These are phyloP conservation scores for Eupithecia inturbata DNA, from an alignment of 2,888 invertebrate species.

Conservation along the genomic window DNA sequence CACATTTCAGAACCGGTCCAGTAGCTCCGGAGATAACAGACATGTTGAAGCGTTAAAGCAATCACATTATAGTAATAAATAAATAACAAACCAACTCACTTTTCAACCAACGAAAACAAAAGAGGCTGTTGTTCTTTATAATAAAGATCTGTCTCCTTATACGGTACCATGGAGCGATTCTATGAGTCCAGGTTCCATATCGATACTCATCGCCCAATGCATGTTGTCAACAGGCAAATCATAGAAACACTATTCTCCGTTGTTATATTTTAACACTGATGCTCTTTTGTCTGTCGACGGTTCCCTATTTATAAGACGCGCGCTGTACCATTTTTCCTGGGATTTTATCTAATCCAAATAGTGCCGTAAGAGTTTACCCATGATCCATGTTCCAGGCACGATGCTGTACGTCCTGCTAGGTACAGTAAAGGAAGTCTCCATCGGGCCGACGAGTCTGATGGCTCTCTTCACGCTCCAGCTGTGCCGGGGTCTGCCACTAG, in stretches of 20 bases:
- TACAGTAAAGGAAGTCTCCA: conserved; percentile 93
- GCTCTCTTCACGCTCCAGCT: conserved; percentile 92
- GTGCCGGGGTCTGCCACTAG: conserved; percentile 87
- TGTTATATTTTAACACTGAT: background rate
- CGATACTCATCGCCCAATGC: background rate
- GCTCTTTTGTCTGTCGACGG: background rate
- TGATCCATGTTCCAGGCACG: conserved; percentile 80
- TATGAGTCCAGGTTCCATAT: background rate
- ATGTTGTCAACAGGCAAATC: background rate
- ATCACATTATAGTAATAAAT: too few relatives aligned
- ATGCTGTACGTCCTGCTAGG: conserved; percentile 95
- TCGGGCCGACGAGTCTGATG: conserved; percentile 97
- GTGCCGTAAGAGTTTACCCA: background rate
- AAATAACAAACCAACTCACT: background rate
- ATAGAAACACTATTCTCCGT: background rate
- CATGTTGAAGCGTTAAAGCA: too few relatives aligned
- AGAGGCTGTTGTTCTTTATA: background rate
- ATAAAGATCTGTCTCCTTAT: background rate
- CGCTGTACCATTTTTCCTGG: background rate
- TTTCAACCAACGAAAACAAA: background rate
- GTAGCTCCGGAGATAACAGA: background rate
- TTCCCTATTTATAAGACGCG: background rate
- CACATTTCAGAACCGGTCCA: background rate
- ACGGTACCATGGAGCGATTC: background rate
- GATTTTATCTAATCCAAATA: background rate